Percentiles rank a stretch among this genome's conserved stretches.
Evolutionary conservation across 2,888 invertebrate genomes (phyloP).

Genomic region (Helleia helle): DNA sequence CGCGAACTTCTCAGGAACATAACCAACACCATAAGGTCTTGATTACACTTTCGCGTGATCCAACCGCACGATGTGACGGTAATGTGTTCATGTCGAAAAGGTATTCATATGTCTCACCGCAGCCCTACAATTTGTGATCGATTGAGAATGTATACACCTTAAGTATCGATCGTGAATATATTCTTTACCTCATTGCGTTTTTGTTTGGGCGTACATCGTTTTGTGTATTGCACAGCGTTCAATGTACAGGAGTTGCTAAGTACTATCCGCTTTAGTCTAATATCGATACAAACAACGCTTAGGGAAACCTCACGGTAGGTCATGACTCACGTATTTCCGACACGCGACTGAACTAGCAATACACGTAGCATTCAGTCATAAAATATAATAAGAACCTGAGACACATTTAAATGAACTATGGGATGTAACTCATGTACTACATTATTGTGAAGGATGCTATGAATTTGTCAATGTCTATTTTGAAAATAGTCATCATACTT

Average conservation of each 20-base stretch:
- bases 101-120: constrained; percentile 23
- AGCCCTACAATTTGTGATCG: constrained; percentile 25
- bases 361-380: constrained; percentile 16
- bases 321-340: constrained; percentile 39
- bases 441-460: too few species aligned
- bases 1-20: constrained; percentile 12
- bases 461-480: too few species aligned
- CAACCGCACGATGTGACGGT: constrained; percentile 20
- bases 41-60: constrained; percentile 25
- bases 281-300: constrained; percentile 11
- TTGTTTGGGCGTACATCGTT: neutral
- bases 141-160: constrained; percentile 15
- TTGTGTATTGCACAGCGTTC: neutral
- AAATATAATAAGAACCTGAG: constrained; percentile 7
- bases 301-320: constrained; percentile 29
- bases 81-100: constrained; percentile 21
- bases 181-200: neutral
- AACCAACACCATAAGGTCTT: constrained; percentile 15
- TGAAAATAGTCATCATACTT: too few species aligned
- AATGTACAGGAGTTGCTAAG: constrained; percentile 13
- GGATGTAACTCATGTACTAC: too few species aligned
- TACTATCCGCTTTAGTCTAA: neutral
- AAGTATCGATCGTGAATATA: constrained; percentile 12
- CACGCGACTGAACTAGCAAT: constrained; percentile 42
- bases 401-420: neutral